A percentile compares a stretch with the other conserved stretches of the same genome.
Conservation (phyloP, 2,113 vertebrate species). For the Atlantisia rogersi region DNA sequence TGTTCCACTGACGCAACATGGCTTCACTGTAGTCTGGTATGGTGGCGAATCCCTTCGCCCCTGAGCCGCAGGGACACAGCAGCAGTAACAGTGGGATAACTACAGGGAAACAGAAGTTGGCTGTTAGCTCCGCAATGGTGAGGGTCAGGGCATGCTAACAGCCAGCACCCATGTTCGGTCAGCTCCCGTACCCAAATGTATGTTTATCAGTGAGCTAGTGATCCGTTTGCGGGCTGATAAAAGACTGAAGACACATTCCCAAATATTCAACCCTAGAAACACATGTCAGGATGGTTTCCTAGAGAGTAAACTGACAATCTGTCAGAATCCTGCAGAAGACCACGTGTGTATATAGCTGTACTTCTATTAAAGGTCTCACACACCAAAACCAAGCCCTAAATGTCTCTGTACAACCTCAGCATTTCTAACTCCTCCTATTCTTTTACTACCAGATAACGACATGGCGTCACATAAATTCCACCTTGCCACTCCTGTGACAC, state of each 20-base stretch:
- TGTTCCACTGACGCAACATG: conserved; percentile 75
- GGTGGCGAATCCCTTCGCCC: conserved; percentile 60
- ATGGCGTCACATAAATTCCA: not conserved
- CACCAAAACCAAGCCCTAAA: not conserved
- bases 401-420: not conserved
- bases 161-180: not conserved
- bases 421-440: not conserved
- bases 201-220: not conserved
- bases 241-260: not conserved
- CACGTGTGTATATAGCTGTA: not conserved
- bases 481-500: not conserved
- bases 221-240: not conserved
- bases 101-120: not conserved
- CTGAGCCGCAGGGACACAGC: conserved; percentile 68
- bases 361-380: not conserved
- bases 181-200: not conserved
- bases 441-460: not conserved
- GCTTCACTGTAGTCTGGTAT: conserved; percentile 73
- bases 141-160: not conserved
- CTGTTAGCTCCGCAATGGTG: not conserved
- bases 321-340: not conserved
- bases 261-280: not conserved
- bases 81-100: conserved; percentile 79
- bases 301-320: not conserved
- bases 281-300: not conserved